These are phyloP conservation scores for Psilopsiagon aurifrons DNA, from an alignment of 2,113 vertebrate species.

Conservation along the genomic window DNA sequence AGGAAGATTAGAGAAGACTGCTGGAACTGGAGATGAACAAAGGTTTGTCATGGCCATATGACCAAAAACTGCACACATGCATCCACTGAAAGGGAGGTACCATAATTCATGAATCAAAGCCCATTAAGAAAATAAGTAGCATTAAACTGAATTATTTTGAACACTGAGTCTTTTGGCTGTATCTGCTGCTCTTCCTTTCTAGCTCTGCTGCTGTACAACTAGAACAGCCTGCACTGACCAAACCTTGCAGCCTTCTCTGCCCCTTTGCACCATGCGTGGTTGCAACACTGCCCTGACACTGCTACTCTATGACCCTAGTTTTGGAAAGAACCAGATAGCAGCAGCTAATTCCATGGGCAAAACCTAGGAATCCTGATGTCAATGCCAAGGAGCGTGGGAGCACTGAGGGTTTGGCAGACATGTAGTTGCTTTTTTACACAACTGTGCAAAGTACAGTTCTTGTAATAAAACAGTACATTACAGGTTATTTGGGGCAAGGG, in stretches of 20 bases:
- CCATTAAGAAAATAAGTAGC: neutral
- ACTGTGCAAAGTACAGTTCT: slow-evolving; percentile 56
- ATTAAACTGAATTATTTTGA: neutral
- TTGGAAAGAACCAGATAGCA: neutral
- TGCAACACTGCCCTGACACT: neutral
- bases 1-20: neutral
- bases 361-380: neutral
- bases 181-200: neutral
- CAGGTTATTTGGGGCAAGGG: slow-evolving; percentile 26
- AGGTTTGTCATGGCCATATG: neutral
- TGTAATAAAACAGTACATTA: slow-evolving; percentile 50
- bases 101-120: neutral
- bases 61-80: neutral
- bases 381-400: neutral
- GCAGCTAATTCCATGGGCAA: neutral
- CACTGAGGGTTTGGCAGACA: neutral
- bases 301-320: neutral
- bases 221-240: neutral
- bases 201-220: neutral
- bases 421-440: neutral
- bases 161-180: neutral
- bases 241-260: neutral
- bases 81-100: neutral
- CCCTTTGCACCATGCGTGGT: neutral
- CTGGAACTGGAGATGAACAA: neutral